Evolutionary conservation across 2,113 vertebrate species (phyloP).

Genomic region (Hippocampus zosterae): DNA sequence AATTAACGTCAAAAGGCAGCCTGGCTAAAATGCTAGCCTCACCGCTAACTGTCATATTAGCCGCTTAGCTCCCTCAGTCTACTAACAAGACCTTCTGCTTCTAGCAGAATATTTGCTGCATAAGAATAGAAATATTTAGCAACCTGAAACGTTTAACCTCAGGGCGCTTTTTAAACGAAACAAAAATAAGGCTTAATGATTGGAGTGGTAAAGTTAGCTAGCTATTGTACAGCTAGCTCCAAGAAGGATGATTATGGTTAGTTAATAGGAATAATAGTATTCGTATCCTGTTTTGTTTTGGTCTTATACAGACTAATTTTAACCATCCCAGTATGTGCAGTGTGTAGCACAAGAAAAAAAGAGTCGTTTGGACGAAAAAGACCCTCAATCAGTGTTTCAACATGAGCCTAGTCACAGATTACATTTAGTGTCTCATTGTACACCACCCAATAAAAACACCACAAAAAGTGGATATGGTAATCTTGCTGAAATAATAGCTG

Average conservation of each 20-base stretch:
- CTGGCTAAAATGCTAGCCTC: not conserved
- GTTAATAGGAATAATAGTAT: not conserved
- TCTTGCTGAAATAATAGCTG: too few species aligned
- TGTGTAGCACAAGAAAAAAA: not conserved
- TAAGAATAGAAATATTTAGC: not conserved
- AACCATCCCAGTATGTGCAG: too few species aligned
- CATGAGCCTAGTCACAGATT: not conserved
- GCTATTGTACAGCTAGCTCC: not conserved
- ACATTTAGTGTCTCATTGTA: not conserved
- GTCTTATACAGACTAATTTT: not conserved
- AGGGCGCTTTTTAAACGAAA: not conserved
- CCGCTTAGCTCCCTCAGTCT: not conserved
- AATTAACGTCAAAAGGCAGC: not conserved
- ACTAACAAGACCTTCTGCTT: not conserved
- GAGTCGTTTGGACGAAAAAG: not conserved
- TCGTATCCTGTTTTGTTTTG: not conserved
- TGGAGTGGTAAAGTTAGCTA: not conserved
- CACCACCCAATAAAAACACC: not conserved
- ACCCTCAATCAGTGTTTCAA: too few species aligned
- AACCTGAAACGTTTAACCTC: not conserved
- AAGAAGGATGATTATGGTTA: not conserved
- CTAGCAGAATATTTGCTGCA: not conserved
- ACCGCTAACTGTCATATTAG: constrained; percentile 6
- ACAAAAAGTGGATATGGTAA: not conserved
- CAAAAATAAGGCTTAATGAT: not conserved